A percentile compares a stretch with the other conserved stretches of the same genome.
Evolutionary conservation across 2,888 invertebrate species (phyloP).

Genomic region (Acrobasis suavella): DNA sequence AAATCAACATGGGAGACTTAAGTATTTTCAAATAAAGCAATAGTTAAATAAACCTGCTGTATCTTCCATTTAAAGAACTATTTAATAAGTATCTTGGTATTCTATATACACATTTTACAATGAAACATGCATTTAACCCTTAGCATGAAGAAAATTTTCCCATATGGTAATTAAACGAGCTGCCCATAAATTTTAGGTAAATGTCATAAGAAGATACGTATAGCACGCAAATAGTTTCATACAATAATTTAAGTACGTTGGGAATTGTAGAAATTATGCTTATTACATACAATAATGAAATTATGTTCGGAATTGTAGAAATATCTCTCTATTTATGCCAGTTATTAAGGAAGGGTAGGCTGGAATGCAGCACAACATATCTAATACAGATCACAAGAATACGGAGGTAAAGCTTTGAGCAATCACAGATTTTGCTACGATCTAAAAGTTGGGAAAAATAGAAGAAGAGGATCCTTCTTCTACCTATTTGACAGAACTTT

Average conservation of each 20-base stretch:
- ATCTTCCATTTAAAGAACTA: too few species aligned
- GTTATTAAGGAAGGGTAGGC: constrained; percentile 16
- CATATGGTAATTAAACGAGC: background rate
- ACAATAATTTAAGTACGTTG: constrained; percentile 16
- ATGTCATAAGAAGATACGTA: background rate
- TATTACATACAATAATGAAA: constrained; percentile 16
- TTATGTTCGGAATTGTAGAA: constrained; percentile 16
- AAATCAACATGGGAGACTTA: too few species aligned
- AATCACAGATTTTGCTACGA: background rate
- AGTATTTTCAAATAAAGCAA: too few species aligned
- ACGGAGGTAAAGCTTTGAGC: background rate
- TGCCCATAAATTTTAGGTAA: background rate
- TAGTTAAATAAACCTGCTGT: too few species aligned
- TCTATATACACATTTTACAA: too few species aligned
- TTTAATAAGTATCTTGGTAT: too few species aligned
- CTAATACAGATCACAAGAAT: constrained; percentile 1
- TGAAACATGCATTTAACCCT: background rate
- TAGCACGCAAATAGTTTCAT: constrained; percentile 14
- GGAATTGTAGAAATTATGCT: constrained; percentile 20
- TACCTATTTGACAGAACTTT: too few species aligned
- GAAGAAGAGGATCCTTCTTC: too few species aligned
- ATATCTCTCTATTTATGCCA: constrained; percentile 18
- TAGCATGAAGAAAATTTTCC: background rate
- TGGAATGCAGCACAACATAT: constrained; percentile 15
- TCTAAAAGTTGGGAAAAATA: too few species aligned